Evolutionary conservation across 2,888 invertebrate genomes (phyloP), one percentile per base, ranked within the genome.

Genomic region (Morpho achilles): DNA sequence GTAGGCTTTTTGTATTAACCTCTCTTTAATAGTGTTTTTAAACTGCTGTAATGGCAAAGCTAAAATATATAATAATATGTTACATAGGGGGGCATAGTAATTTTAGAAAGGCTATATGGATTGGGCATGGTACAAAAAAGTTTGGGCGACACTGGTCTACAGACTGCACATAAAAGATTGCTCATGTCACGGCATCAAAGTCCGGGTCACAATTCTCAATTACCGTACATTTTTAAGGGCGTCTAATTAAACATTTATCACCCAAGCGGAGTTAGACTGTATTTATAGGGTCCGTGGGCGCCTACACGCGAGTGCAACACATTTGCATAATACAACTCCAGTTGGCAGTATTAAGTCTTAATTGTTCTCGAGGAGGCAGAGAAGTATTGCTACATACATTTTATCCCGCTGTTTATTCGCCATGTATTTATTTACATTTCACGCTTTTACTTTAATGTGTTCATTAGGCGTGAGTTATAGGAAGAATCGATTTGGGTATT

Each of bases 251-350:
- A 63, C 56, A 64, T 63, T 64, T 63, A 62, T 64, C 59, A 62
- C 62, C 56, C 58, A 55, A 53, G 57, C 60, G 67, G 61, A 67
- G 67, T 68, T 66, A 70, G 66, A 70, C 65, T 73, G 73, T 75
- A 77, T 76, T 72, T 73, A 74, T 71, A 67, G 67, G 77, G 77
- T 62, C 66, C 69, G 87, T 88, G 85, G 88, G 89, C 87, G 89
- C 82, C 70, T 76, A 89, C 88, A 89, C 87, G 89, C 88, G 76
- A 88, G 72, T 67, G 71, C 74, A 64, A 67, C 75, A 75, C 75
- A 89, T 90, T 90, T 87, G 87, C 90, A 90, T 90, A 89, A 82
- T 85, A 90, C 90, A 90, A 87, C 87, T 80, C 79, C 81, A 80
- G 77, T 77, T 77, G 80, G 77, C 73, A 73, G 85, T 87, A 87